These are phyloP conservation scores for Channa maculata DNA, from an alignment of 2,113 vertebrate genomes.

Conservation along the genomic window DNA sequence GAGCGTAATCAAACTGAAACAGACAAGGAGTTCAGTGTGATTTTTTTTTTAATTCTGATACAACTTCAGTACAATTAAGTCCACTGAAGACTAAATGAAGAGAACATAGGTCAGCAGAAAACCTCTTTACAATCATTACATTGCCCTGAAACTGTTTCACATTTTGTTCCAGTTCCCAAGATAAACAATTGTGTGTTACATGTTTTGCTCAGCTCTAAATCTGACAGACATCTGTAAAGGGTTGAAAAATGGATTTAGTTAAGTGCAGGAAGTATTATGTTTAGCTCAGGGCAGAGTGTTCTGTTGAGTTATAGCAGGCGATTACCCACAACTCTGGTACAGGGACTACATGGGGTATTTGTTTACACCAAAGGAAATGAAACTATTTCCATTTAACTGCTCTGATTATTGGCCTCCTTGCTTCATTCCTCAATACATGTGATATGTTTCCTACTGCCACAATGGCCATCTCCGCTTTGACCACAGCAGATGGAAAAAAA, in stretches of 20 bases:
- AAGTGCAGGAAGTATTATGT: constrained; percentile 82
- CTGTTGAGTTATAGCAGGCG: constrained; percentile 77
- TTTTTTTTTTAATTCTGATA: constrained; percentile 15
- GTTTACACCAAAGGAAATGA: constrained; percentile 81
- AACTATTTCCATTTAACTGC: constrained; percentile 77
- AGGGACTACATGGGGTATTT: constrained; percentile 76
- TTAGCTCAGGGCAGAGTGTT: constrained; percentile 78
- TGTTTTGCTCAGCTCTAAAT: constrained; percentile 40
- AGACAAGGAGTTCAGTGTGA: neutral
- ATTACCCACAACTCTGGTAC: constrained; percentile 74
- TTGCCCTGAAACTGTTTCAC: too few relatives aligned
- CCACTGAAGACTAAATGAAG: neutral
- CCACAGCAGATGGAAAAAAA: constrained; percentile 42
- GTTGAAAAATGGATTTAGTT: constrained; percentile 79
- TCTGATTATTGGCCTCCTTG: constrained; percentile 68
- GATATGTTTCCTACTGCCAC: constrained; percentile 63
- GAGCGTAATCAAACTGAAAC: neutral
- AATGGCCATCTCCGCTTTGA: constrained; percentile 56
- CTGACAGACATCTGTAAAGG: constrained; percentile 60
- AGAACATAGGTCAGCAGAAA: neutral
- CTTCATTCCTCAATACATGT: constrained; percentile 57
- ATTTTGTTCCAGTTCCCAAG: neutral
- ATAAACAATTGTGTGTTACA: constrained; percentile 16
- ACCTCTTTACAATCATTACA: neutral
- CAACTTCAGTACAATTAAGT: neutral